These are phyloP conservation scores for Homalodisca vitripennis DNA, from an alignment of 1,140 invertebrate species.

Conservation along the genomic window DNA sequence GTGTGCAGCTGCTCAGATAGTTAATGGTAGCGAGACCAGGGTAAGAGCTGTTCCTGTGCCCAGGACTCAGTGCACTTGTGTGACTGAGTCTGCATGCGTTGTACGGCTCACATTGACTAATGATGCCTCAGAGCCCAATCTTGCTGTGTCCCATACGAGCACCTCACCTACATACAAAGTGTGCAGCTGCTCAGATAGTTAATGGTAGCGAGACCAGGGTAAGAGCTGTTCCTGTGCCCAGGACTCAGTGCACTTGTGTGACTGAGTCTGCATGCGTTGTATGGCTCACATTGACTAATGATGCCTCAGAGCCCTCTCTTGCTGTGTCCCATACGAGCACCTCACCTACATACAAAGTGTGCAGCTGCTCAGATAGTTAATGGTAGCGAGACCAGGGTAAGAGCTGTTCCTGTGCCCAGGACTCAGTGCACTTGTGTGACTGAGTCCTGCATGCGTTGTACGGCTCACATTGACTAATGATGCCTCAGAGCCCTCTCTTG, in stretches of 20 bases:
- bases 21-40: background rate
- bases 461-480: background rate
- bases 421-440: slow-evolving; percentile 7
- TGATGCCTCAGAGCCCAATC: background rate
- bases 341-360: slow-evolving; percentile 6
- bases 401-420: background rate
- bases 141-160: slow-evolving; percentile 1
- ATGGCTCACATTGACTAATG: background rate
- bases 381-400: background rate
- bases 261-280: slow-evolving; percentile 4
- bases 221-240: background rate
- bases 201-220: background rate
- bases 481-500: background rate
- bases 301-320: background rate
- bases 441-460: background rate
- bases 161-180: slow-evolving; percentile 12
- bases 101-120: background rate
- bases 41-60: background rate
- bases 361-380: no score
- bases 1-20: no score
- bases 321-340: slow-evolving; percentile 15
- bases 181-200: no score
- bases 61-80: slow-evolving; percentile 7
- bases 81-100: background rate
- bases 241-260: slow-evolving; percentile 1